phyloP scores from a whole-genome alignment of 2,888 invertebrate genomes.

The Polydrusus pterygomalis region DNA sequence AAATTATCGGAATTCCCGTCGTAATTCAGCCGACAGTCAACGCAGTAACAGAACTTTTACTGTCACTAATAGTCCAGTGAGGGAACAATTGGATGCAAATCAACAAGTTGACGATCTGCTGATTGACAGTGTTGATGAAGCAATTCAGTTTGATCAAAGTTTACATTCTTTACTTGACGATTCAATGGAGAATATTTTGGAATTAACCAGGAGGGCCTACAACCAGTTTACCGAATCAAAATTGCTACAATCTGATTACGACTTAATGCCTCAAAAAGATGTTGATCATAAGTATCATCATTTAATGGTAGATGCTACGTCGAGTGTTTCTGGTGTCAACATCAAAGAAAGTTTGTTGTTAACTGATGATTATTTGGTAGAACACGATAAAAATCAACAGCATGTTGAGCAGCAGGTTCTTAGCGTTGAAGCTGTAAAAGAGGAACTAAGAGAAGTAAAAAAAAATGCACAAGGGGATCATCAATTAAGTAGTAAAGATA shows the following conservation, averaged over 20 bases:
- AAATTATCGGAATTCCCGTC: not conserved
- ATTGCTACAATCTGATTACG: constrained; percentile 58
- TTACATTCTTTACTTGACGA: constrained; percentile 34
- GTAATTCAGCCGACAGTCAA: constrained; percentile 29
- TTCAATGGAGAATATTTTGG: constrained; percentile 36
- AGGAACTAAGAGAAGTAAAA: not conserved
- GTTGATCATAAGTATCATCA: constrained; percentile 58
- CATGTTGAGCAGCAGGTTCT: not conserved
- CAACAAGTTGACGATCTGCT: not conserved
- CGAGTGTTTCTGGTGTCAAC: constrained; percentile 51
- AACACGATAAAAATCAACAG: constrained; percentile 3
- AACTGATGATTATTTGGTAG: constrained; percentile 44
- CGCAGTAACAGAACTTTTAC: constrained; percentile 46
- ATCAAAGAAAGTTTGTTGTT: constrained; percentile 46
- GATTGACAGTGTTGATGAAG: constrained; percentile 32
- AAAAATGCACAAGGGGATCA: no score
- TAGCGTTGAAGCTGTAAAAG: not conserved
- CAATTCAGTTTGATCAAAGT: constrained; percentile 28
- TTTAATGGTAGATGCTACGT: constrained; percentile 55
- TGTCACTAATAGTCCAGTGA: constrained; percentile 24
- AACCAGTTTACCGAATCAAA: constrained; percentile 48
- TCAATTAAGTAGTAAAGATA: not conserved
- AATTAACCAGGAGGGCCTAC: constrained; percentile 37
- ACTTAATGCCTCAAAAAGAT: constrained; percentile 61
- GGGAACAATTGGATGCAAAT: not conserved